A percentile compares a stretch with the other conserved stretches of the same genome.
phyloP scores from a whole-genome alignment of 2,888 invertebrate species.

The Hydrotaea diabolus region DNA sequence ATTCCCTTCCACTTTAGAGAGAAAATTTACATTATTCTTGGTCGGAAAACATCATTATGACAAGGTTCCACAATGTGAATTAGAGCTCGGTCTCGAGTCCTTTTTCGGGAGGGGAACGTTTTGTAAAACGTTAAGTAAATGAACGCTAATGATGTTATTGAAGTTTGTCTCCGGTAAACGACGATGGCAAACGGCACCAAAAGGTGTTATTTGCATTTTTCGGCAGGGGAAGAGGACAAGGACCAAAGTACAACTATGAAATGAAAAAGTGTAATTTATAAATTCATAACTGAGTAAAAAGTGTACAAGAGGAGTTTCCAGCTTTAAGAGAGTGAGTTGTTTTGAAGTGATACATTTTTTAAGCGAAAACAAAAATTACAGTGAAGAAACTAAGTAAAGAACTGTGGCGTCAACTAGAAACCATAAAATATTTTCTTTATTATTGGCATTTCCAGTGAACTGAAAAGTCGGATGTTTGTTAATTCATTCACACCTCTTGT shows the following conservation, averaged over 20 bases:
- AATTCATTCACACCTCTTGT: not conserved
- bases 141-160: constrained; percentile 51
- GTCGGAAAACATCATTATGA: constrained; percentile 22
- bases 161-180: constrained; percentile 42
- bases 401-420: too few relatives aligned
- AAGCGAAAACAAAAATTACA: not conserved
- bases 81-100: not conserved
- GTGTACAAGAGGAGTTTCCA: not conserved
- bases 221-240: not conserved
- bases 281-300: constrained; percentile 2
- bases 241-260: not conserved
- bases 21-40: not conserved
- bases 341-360: not conserved
- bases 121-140: constrained; percentile 10
- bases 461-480: too few relatives aligned
- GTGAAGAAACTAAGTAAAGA: too few relatives aligned
- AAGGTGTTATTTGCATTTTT: constrained; percentile 47
- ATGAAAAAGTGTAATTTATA: constrained; percentile 16
- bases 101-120: not conserved
- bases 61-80: constrained; percentile 2
- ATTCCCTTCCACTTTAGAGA: not conserved
- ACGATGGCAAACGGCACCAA: constrained; percentile 16
- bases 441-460: too few relatives aligned
- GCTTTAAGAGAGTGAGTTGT: not conserved
- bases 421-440: too few relatives aligned